phyloP scores from a whole-genome alignment of 2,888 invertebrate species.

The Odontomyia ornata region DNA sequence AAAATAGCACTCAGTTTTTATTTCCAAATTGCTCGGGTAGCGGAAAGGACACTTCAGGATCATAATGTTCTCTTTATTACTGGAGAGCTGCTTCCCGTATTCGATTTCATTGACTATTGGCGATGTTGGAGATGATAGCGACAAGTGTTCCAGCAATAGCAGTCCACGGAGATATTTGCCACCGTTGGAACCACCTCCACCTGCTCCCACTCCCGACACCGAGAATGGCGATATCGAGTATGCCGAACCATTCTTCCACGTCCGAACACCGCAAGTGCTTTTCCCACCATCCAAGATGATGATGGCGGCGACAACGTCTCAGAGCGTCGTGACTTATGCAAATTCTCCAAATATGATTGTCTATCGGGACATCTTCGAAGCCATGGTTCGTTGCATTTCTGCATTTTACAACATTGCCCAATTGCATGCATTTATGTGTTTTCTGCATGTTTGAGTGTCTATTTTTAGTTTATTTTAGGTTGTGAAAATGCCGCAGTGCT shows the following conservation, averaged over 20 bases:
- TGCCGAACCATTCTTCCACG: constrained; percentile 45
- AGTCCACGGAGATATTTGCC: constrained; percentile 30
- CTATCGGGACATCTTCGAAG: constrained; percentile 28
- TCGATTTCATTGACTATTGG: constrained; percentile 44
- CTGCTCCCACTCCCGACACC: not conserved
- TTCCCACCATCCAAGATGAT: not conserved
- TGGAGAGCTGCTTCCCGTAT: constrained; percentile 45
- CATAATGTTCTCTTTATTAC: constrained; percentile 41
- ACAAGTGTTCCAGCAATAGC: constrained; percentile 33
- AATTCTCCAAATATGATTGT: constrained; percentile 40
- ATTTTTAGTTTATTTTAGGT: not conserved
- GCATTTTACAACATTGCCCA: not conserved
- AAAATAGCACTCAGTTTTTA: not conserved
- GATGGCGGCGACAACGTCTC: not conserved
- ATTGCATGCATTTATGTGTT: not conserved
- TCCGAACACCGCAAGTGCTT: constrained; percentile 4
- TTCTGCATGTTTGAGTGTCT: constrained; percentile 20
- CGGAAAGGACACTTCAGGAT: not conserved
- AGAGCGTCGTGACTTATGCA: constrained; percentile 32
- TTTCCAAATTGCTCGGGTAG: too few relatives aligned
- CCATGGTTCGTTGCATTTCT: constrained; percentile 24
- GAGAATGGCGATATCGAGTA: constrained; percentile 29
- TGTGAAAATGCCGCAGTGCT: not conserved
- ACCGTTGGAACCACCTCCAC: constrained; percentile 29
- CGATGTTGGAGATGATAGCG: constrained; percentile 38